Evolutionary conservation across 2,797 vertebrate genomes (phyloP), one percentile per base, ranked within the genome.

Genomic region (Acanthurus lineatus): DNA sequence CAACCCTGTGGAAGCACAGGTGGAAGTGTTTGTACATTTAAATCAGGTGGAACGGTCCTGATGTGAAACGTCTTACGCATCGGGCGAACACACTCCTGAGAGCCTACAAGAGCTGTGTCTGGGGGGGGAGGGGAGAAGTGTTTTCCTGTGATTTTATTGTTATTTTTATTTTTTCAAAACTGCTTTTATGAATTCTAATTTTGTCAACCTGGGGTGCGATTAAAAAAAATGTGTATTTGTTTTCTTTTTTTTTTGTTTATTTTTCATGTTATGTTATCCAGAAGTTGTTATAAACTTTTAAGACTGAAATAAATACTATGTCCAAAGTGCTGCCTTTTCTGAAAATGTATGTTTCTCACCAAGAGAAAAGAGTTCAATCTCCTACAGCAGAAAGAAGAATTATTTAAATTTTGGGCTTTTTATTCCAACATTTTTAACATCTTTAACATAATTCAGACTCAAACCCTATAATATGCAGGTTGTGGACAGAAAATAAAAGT

Each of bases 241-340:
- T 77, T 52, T 73, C 63, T 78, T 71, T 79, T 82, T 65, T 81
- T 20, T 92, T 83, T 82, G 61, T 94, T 91, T 70, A 5, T 69
- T 76, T 76, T 91, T 84, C 88, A 88, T 91, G 88, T 94, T 73
- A 93, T 96, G 95, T 95, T 96, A 96, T 94, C 94, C 94, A 93
- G 90, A 95, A 93, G 93, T 93, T 95, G 94, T 95, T 91, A 93
- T 95, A 94, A 94, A 91, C 52, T 61, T 93, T 94, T 84, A 94
- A 95, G 94, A 95, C 85, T 94, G 95, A 96, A 97, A 96, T 96
- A 96, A 97, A 96, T 88, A 87, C 70, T 66, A 89, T 92, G 92
- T 93, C 87, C 82, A 89, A 91, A 73, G 73, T 76, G 60, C 76
- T 64, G 84, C 84, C n/a, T 69, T 67, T 69, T 67, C 35, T 67